A percentile compares a stretch with the other conserved stretches of the same genome.
Conservation (phyloP, 2,888 invertebrate species). For the Eupithecia centaureata region DNA sequence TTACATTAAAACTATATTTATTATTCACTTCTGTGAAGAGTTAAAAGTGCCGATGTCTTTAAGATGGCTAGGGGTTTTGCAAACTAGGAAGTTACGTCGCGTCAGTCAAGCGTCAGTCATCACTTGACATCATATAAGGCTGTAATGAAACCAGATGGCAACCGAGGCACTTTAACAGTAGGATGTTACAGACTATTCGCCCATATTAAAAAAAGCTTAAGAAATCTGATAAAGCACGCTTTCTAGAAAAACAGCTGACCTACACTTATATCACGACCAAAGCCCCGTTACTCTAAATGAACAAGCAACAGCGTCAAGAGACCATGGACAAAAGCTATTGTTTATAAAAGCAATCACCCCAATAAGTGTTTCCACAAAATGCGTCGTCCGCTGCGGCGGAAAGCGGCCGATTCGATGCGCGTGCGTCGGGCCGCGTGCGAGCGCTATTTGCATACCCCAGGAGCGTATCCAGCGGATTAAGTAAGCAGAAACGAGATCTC, state of each 20-base stretch:
- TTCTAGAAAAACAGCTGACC: slow-evolving; percentile 47
- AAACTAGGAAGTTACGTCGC: no score
- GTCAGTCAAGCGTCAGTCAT: no score
- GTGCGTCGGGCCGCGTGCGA: slow-evolving; percentile 69
- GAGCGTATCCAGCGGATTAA: slow-evolving; percentile 8
- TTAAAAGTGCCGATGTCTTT: no score
- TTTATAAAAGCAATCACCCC: slow-evolving; percentile 84
- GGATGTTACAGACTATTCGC: no score
- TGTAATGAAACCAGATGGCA: no score
- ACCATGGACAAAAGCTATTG: slow-evolving; percentile 79
- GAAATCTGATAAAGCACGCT: slow-evolving; percentile 24
- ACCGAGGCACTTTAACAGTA: no score
- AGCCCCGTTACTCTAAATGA: slow-evolving; percentile 70
- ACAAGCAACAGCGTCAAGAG: slow-evolving; percentile 61
- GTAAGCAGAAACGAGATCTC: background rate
- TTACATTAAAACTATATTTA: no score
- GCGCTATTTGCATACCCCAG: slow-evolving; percentile 71
- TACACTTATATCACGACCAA: slow-evolving; percentile 62
- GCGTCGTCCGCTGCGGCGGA: slow-evolving; percentile 71
- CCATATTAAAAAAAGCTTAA: background rate
- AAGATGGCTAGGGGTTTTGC: no score
- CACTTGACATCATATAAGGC: no score
- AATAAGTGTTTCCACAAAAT: slow-evolving; percentile 83
- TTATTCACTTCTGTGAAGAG: no score
- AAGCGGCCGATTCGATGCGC: slow-evolving; percentile 82